phyloP scores from a whole-genome alignment of 2,797 vertebrate species.

The Psittacula derbiana region DNA sequence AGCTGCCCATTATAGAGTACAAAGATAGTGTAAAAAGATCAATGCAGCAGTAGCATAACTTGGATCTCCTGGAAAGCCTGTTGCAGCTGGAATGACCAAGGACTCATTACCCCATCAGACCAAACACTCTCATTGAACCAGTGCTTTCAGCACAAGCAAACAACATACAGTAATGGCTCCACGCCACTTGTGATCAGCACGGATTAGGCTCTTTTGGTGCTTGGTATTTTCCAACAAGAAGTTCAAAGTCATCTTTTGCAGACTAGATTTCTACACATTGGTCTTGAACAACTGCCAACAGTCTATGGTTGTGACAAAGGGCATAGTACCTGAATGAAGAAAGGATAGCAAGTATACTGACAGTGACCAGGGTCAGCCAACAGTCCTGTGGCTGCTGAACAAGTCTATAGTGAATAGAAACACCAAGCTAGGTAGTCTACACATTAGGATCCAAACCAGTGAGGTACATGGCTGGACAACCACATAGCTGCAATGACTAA shows the following conservation, averaged over 20 bases:
- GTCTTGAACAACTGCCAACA: constrained; percentile 1
- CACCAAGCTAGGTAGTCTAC: background rate
- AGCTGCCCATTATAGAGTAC: background rate
- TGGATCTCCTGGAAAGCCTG: background rate
- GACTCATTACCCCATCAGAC: background rate
- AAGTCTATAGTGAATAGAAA: background rate
- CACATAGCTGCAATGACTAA: background rate
- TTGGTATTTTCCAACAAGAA: background rate
- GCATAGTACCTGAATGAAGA: background rate
- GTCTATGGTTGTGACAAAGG: background rate
- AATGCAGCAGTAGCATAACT: background rate
- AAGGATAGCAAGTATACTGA: background rate
- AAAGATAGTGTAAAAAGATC: background rate
- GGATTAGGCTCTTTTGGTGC: background rate
- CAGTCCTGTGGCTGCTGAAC: background rate
- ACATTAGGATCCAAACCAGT: background rate
- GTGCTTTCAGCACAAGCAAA: background rate
- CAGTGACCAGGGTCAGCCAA: background rate
- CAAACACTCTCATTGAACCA: background rate
- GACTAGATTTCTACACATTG: background rate
- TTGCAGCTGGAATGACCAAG: background rate
- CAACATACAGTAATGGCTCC: background rate
- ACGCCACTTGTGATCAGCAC: rapidly evolving
- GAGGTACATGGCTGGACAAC: rapidly evolving
- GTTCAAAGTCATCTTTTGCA: constrained; percentile 1